Percentiles rank a stretch among this genome's conserved stretches.
These are phyloP conservation scores for Melikaiella ostensackeni DNA, from an alignment of 2,888 invertebrate genomes.

Conservation along the genomic window DNA sequence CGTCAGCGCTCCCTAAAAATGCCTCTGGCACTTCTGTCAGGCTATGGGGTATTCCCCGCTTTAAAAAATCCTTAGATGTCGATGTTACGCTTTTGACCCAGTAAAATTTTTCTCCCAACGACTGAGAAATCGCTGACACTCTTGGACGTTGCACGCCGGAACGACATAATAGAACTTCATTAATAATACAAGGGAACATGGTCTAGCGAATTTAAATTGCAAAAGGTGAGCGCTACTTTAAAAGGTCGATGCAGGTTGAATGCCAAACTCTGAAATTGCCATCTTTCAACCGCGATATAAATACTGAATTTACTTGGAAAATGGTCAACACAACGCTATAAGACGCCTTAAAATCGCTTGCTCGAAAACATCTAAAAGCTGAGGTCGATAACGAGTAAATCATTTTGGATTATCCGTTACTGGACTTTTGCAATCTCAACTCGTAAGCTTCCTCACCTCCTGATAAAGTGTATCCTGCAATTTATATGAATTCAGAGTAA, in stretches of 20 bases:
- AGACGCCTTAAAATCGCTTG: constrained; percentile 24
- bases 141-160: constrained; percentile 51
- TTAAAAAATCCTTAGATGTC: constrained; percentile 2
- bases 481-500: constrained; percentile 26
- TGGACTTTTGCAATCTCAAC: constrained; percentile 25
- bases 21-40: background rate
- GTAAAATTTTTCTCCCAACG: constrained; percentile 24
- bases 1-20: background rate
- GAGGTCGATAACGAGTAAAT: constrained; percentile 31
- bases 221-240: constrained; percentile 51
- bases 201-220: constrained; percentile 58
- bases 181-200: constrained; percentile 49
- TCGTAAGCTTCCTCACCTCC: constrained; percentile 9
- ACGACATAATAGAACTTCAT: constrained; percentile 59
- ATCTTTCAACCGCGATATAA: constrained; percentile 46
- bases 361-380: constrained; percentile 22
- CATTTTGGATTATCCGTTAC: constrained; percentile 30
- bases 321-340: constrained; percentile 13
- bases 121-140: constrained; percentile 41
- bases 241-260: constrained; percentile 55
- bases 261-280: constrained; percentile 50
- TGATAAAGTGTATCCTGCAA: constrained; percentile 22
- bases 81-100: constrained; percentile 38
- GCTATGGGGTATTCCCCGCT: background rate
- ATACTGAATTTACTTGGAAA: constrained; percentile 22